Base-by-base conservation (phyloP, 1,140 invertebrate genomes). In the Rhysida immarginata region DNA sequence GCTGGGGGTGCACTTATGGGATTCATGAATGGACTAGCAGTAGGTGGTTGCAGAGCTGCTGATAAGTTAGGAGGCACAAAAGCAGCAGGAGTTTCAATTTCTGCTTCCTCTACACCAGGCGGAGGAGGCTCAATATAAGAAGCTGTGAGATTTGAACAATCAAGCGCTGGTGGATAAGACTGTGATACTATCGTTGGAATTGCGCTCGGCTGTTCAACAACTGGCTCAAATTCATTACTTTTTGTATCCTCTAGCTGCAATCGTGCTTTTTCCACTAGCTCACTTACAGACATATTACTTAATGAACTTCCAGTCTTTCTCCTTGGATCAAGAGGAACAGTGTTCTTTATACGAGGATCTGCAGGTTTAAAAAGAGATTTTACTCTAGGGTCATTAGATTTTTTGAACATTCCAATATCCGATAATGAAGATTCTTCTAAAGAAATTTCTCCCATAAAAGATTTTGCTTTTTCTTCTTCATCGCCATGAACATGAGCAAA, bases 261-360 rank as follows among this genome's bases (percentile, higher is more conserved):
- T 55, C 53, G 53, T 21, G 43, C 60, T 51, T 48, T 61, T 51
- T 58, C 61, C 45, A 60, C 26, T 45, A 56, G 41, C 51, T 60
- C 56, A 13, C 56, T 49, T 16, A 57, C 58, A 16, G 55, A 58
- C 50, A 62, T 58, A 35, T 57, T 56, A 51, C 62, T 59, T 18
- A 63, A 51, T 48, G 60, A 60, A 27, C 46, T 53, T 26, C 56
- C 55, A 45, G 25, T 27, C 26, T 2, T 25, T 50, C 43, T 56
- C 24, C 26, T 2, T 3, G 35, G 29, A 2, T 44, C 20, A 23
- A 51, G 25, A 3, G n/a, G 27, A n/a, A 25, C 24, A 3, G 3
- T 21, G 13, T 16, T 16, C 21, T 26, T 51, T 3, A 51, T 5
- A 5, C 49, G 49, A 26, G 49, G 49, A 51, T 51, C 49, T 27